A percentile compares a stretch with the other conserved stretches of the same genome.
Conservation (phyloP, 1,140 invertebrate genomes). For the Harlomillsia oculata region DNA sequence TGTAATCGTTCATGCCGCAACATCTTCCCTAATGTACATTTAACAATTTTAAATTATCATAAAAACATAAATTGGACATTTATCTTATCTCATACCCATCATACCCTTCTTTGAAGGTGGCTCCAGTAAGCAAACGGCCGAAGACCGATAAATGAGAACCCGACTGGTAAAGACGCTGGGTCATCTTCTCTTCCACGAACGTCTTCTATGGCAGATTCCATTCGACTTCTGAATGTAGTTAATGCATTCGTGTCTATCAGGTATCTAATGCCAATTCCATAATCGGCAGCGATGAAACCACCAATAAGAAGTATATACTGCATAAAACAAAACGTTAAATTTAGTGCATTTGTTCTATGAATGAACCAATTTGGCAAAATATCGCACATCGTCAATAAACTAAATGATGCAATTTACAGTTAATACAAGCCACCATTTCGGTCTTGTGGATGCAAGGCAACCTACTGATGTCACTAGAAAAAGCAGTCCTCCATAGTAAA, state of each 20-base stretch:
- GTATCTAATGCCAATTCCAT: not conserved
- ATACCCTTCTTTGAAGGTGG: slow-evolving; percentile 19
- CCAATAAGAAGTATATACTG: slow-evolving; percentile 1
- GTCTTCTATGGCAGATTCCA: slow-evolving; percentile 3
- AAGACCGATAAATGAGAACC: too few species aligned
- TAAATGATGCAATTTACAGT: not conserved
- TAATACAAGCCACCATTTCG: not conserved
- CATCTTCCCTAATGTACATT: slow-evolving; percentile 14
- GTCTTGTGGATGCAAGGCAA: too few species aligned
- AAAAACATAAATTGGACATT: not conserved
- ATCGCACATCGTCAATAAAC: not conserved
- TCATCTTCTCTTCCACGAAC: slow-evolving; percentile 2
- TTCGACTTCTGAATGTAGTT: not conserved
- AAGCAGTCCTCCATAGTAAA: too few species aligned
- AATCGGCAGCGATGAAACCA: slow-evolving; percentile 10
- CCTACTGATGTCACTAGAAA: too few species aligned
- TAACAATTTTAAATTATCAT: not conserved
- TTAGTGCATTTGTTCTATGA: not conserved
- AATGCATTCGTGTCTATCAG: not conserved
- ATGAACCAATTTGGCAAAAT: not conserved
- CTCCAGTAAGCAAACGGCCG: slow-evolving; percentile 11
- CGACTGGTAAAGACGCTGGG: not conserved
- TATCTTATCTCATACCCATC: not conserved
- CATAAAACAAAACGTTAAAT: not conserved
- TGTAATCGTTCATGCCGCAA: slow-evolving; percentile 16